Evolutionary conservation across 2,797 vertebrate species (phyloP).

Genomic region (Cossypha heuglini): DNA sequence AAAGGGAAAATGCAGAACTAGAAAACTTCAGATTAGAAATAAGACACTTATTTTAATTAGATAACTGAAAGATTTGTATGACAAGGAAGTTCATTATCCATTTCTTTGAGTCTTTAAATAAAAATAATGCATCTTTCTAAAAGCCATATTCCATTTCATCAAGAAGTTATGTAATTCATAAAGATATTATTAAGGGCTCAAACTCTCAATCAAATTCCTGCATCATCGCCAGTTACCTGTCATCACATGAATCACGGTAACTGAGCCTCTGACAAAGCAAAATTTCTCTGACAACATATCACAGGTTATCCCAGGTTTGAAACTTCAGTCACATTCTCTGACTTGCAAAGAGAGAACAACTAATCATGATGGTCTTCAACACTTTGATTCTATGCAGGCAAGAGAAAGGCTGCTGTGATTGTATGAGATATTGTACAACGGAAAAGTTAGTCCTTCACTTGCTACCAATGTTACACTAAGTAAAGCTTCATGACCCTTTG

Average conservation of each 20-base stretch:
- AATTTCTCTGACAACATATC: neutral
- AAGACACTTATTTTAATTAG: neutral
- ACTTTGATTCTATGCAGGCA: neutral
- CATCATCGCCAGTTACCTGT: neutral
- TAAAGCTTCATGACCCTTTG: neutral
- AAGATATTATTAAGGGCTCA: neutral
- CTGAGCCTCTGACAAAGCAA: neutral
- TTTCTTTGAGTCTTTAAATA: neutral
- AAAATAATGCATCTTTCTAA: neutral
- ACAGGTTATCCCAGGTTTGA: neutral
- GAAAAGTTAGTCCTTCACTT: neutral
- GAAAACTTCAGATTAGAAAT: neutral
- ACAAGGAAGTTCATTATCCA: neutral
- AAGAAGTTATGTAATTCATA: neutral
- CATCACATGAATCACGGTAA: neutral
- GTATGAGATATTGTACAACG: neutral
- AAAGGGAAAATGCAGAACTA: neutral
- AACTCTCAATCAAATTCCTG: neutral
- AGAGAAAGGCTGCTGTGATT: neutral
- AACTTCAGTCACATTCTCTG: neutral
- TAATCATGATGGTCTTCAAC: neutral
- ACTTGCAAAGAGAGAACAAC: neutral
- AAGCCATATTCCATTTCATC: neutral
- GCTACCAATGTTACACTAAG: neutral
- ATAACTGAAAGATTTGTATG: neutral